Conservation (phyloP, 2,888 invertebrate species). For the Aleiodes testaceus region DNA sequence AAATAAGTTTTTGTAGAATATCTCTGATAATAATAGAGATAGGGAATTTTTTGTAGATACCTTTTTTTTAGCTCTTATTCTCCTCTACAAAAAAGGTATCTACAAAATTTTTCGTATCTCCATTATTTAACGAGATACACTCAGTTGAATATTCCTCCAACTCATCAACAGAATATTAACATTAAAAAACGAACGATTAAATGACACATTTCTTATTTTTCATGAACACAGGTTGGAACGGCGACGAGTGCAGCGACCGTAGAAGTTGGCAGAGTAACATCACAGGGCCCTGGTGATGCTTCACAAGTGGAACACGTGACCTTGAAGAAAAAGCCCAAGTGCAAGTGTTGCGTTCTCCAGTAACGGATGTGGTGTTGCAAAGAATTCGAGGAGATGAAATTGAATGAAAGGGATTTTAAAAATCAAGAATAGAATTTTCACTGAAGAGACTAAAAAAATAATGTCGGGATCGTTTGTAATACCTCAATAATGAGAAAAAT, state of each 20-base stretch:
- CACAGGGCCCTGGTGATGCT: slow-evolving; percentile 82
- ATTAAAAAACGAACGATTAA: not conserved
- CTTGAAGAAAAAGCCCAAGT: slow-evolving; percentile 95
- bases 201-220: slow-evolving; percentile 29
- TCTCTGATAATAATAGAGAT: too few species aligned
- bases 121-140: too few species aligned
- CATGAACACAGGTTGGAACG: slow-evolving; percentile 58
- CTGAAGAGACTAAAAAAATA: slow-evolving; percentile 24
- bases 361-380: slow-evolving; percentile 73
- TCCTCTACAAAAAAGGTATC: too few species aligned
- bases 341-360: slow-evolving; percentile 95
- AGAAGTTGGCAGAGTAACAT: slow-evolving; percentile 81
- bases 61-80: too few species aligned
- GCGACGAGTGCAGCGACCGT: slow-evolving; percentile 76
- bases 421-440: slow-evolving; percentile 41
- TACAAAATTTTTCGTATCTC: too few species aligned
- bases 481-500: not conserved
- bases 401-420: not conserved
- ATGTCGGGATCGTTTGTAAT: slow-evolving; percentile 1
- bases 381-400: not conserved
- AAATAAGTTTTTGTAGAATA: too few species aligned
- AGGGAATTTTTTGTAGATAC: too few species aligned
- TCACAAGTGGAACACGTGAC: slow-evolving; percentile 92
- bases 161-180: slow-evolving; percentile 2
- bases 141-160: slow-evolving; percentile 5